Base-by-base conservation (phyloP, 2,113 vertebrate genomes). In the Rhea americana region DNA sequence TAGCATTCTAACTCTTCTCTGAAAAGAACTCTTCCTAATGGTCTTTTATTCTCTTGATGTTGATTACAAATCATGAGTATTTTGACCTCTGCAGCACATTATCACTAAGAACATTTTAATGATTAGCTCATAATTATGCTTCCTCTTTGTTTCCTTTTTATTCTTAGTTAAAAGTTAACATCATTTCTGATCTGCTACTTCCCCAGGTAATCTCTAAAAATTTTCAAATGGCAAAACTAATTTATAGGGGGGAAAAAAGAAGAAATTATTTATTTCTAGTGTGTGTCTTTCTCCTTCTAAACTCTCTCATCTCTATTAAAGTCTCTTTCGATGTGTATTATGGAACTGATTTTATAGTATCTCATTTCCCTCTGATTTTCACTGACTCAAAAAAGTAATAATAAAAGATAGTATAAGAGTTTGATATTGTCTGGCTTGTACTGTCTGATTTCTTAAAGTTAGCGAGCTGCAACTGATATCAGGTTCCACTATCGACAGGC, bases 61-160 rank as follows among this genome's bases (percentile, higher is more conserved):
- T 3, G 0, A 66, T 94, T 82, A 87, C 92, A 93, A 94, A 94
- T 83, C 65, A 70, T 72, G 71, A 77, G 51, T 47, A 41, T 53
- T 87, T 89, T 93, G 93, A 96, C 87, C 90, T 93, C 71, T 82
- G 77, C 43, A 2, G 2, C 70, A 50, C 26, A 51, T 93, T 90
- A 93, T 6, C 55, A 82, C 61, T 72, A 53, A 90, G 89, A 90
- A 68, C 58, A 56, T 89, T 68, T 35, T 93, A 85, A 92, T 72
- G 25, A 13, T 75, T 93, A 43, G 17, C 24, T 85, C 47, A 43
- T 81, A 88, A 95, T 95, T 86, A 85, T 65, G 48, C 30, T 78
- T 0, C 45, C 70, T 50, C 76, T 95, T 85, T 91, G 24, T 93
- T 95, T 96, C 80, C 22, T 5, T 71, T 91, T 74, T 70, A 70